These are phyloP conservation scores for Coboldia fuscipes DNA, from an alignment of 1,140 invertebrate species.

Conservation along the genomic window DNA sequence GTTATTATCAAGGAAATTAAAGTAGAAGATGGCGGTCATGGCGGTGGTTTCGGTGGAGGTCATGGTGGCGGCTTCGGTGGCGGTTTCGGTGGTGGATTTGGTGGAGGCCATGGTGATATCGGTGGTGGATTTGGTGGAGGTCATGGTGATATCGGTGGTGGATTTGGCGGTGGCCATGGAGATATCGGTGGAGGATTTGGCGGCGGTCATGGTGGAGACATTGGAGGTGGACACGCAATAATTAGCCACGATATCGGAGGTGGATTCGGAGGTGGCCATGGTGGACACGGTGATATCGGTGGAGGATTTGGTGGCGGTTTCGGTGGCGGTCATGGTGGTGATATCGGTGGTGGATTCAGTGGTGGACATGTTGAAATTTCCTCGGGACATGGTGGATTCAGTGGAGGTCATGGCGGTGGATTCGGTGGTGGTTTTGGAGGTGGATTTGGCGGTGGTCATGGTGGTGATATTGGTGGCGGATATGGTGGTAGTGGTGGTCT, in stretches of 20 bases:
- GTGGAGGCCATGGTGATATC: not conserved
- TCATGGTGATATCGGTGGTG: not conserved
- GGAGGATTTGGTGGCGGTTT: not conserved
- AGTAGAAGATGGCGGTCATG: not conserved
- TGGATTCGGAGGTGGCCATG: not conserved
- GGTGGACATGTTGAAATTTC: not conserved
- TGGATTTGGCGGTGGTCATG: not conserved
- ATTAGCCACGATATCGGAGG: too few species aligned
- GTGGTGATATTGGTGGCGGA: not conserved
- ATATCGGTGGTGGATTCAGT: not conserved
- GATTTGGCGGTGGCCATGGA: not conserved
- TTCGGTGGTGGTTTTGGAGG: not conserved
- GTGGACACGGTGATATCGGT: not conserved
- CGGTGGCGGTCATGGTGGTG: not conserved
- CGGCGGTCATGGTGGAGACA: not conserved
- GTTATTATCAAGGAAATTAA: too few species aligned
- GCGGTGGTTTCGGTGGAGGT: too few species aligned
- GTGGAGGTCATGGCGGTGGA: not conserved
- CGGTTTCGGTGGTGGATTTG: not conserved
- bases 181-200: not conserved
- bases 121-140: not conserved
- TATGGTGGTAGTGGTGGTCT: too few species aligned
- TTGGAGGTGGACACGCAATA: not conserved
- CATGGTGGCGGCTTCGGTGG: not conserved
- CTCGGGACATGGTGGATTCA: not conserved